Conservation (phyloP, 2,113 vertebrate genomes). For the Tiliqua scincoides region DNA sequence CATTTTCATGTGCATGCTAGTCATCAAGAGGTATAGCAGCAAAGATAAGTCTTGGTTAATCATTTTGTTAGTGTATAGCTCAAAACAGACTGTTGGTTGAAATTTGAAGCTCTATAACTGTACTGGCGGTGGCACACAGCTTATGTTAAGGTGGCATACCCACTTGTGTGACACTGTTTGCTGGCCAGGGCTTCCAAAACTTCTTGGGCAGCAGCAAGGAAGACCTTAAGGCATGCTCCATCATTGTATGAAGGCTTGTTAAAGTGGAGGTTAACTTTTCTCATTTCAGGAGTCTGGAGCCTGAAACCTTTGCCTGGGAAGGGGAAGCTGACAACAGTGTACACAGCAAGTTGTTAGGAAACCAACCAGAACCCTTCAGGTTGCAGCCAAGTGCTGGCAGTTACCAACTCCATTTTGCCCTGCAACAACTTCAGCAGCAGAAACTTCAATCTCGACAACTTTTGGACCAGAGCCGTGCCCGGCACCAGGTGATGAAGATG, state of each 20-base stretch:
- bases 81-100: background rate
- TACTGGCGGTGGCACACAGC: background rate
- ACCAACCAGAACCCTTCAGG: slow-evolving; percentile 68
- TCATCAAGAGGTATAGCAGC: background rate
- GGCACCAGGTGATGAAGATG: slow-evolving; percentile 81
- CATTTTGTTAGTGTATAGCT: background rate
- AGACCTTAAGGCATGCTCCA: background rate
- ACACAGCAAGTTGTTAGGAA: slow-evolving; percentile 66
- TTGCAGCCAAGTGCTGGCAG: slow-evolving; percentile 73
- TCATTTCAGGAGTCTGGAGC: slow-evolving; percentile 72
- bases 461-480: slow-evolving; percentile 82
- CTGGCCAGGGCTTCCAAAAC: background rate
- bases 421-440: slow-evolving; percentile 91
- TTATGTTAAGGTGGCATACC: slow-evolving; percentile 8
- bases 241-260: background rate
- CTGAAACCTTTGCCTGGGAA: slow-evolving; percentile 70
- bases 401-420: slow-evolving; percentile 88
- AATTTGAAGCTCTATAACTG: background rate
- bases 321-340: slow-evolving; percentile 72
- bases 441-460: slow-evolving; percentile 82
- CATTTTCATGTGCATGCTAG: background rate
- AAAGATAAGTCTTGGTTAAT: background rate
- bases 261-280: slow-evolving; percentile 22
- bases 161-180: slow-evolving; percentile 15
- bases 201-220: slow-evolving; percentile 7